A percentile compares a stretch with the other conserved stretches of the same genome.
phyloP scores from a whole-genome alignment of 2,797 vertebrate genomes.

The Anomalospiza imberbis region DNA sequence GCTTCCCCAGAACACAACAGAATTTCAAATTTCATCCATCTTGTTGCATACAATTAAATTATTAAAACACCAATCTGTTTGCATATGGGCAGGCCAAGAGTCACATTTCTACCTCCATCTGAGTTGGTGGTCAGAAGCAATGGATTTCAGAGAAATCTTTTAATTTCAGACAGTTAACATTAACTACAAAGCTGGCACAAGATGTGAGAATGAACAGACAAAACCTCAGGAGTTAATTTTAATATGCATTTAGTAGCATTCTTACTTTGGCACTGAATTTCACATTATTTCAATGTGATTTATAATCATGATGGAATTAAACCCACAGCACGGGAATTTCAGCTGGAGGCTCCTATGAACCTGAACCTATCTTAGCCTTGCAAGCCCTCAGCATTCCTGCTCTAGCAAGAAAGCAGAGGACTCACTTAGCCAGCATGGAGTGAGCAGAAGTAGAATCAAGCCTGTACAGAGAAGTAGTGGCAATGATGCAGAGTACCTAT shows the following conservation, averaged over 20 bases:
- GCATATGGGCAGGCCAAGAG: background rate
- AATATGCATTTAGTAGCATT: background rate
- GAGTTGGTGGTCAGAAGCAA: background rate
- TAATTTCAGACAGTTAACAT: background rate
- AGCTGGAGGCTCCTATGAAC: background rate
- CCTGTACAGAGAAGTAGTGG: background rate
- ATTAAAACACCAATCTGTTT: background rate
- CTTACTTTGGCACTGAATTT: background rate
- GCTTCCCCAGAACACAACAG: background rate
- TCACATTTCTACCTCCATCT: background rate
- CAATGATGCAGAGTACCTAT: background rate
- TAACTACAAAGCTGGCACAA: background rate
- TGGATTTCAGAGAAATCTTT: background rate
- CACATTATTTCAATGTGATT: background rate
- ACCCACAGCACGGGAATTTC: background rate
- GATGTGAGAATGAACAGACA: background rate
- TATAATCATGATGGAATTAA: background rate
- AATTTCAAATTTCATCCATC: background rate
- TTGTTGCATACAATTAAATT: background rate
- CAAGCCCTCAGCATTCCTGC: background rate
- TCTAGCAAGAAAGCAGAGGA: background rate
- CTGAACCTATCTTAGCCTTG: background rate
- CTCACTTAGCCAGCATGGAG: background rate
- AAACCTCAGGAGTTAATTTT: background rate
- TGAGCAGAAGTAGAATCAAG: background rate